Evolutionary conservation across 2,888 invertebrate species (phyloP).

Genomic region (Metalampra italica): DNA sequence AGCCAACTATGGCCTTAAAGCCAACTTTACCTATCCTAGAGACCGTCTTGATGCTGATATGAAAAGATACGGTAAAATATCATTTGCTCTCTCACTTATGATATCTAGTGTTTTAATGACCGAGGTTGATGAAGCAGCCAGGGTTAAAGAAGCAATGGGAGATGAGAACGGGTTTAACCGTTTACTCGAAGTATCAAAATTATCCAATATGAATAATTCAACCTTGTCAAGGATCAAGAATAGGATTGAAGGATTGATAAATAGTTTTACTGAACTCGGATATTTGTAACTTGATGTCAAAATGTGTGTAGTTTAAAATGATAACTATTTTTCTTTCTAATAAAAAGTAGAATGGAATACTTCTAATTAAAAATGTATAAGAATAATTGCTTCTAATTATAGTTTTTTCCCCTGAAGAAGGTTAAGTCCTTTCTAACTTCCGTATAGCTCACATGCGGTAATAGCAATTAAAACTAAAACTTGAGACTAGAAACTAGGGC

Average conservation of each 20-base stretch:
- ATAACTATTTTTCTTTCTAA: too few relatives aligned
- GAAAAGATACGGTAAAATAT: conserved; percentile 10
- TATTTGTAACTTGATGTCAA: neutral
- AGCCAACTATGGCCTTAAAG: neutral
- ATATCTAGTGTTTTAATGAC: neutral
- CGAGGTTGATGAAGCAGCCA: neutral
- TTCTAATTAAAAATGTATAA: too few relatives aligned
- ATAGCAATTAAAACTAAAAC: too few relatives aligned
- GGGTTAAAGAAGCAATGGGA: neutral
- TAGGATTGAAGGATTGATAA: neutral
- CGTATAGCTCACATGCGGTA: too few relatives aligned
- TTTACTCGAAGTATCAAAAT: neutral
- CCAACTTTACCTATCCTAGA: neutral
- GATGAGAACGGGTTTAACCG: neutral
- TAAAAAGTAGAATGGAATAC: too few relatives aligned
- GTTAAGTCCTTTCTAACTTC: too few relatives aligned
- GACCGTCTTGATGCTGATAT: neutral
- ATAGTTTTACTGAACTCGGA: neutral
- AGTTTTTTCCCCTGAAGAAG: too few relatives aligned
- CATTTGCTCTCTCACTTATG: conserved; percentile 3
- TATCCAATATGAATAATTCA: neutral
- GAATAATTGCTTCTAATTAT: too few relatives aligned
- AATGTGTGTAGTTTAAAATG: too few relatives aligned
- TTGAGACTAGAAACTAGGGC: too few relatives aligned
- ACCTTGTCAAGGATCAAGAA: neutral